A percentile compares a stretch with the other conserved stretches of the same genome.
Evolutionary conservation across 2,888 invertebrate species (phyloP).

Genomic region (Laothoe populi): DNA sequence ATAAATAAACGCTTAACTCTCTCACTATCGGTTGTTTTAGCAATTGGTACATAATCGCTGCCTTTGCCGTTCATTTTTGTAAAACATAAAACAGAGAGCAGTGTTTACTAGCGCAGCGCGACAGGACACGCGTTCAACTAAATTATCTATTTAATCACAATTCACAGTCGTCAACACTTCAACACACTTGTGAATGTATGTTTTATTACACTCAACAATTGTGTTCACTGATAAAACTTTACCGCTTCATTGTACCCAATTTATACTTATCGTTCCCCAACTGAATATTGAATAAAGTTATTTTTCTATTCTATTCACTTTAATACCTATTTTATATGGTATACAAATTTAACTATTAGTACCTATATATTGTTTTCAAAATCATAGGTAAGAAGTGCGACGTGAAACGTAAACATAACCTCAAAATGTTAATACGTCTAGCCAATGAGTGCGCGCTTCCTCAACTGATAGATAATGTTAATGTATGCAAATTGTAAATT

Average conservation of each 20-base stretch:
- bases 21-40: conserved; percentile 57
- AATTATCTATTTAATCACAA: conserved; percentile 46
- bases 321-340: background rate
- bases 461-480: conserved; percentile 26
- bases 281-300: background rate
- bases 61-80: conserved; percentile 58
- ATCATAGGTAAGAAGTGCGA: background rate
- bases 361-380: background rate
- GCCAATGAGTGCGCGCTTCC: conserved; percentile 7
- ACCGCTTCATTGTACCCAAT: conserved; percentile 21
- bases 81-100: conserved; percentile 18
- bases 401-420: conserved; percentile 22
- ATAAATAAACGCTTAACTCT: conserved; percentile 65
- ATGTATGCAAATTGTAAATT: conserved; percentile 17
- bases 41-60: conserved; percentile 64
- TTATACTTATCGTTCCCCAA: background rate
- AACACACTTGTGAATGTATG: conserved; percentile 17
- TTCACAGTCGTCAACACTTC: conserved; percentile 28
- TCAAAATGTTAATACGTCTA: conserved; percentile 20
- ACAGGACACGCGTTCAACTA: conserved; percentile 46
- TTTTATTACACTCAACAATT: conserved; percentile 24
- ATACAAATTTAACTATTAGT: background rate
- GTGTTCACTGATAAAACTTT: conserved; percentile 28
- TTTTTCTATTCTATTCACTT: background rate
- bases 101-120: conserved; percentile 29